Percentiles rank a stretch among this genome's conserved stretches.
Conservation (phyloP, 2,888 invertebrate species). For the Chromoteleia sp. region DNA sequence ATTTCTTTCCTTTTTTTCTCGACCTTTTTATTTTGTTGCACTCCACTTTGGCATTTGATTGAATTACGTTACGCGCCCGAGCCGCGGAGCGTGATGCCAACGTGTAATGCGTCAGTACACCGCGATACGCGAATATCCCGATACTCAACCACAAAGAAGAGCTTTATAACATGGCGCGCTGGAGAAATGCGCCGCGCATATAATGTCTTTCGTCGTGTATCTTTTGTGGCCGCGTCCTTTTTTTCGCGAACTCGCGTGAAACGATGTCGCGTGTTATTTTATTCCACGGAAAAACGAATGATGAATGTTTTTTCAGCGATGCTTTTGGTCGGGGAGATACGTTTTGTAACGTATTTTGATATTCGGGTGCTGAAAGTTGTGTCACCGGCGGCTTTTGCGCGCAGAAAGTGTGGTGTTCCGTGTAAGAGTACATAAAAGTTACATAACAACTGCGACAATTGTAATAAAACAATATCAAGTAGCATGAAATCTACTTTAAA, state of each 20-base stretch:
- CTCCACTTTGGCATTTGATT: slow-evolving; percentile 83
- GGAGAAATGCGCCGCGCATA: slow-evolving; percentile 35
- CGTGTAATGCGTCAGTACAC: slow-evolving; percentile 50
- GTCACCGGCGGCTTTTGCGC: background rate
- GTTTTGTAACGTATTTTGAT: background rate
- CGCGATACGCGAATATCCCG: slow-evolving; percentile 52
- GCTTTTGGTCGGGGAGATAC: background rate
- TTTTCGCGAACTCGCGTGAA: slow-evolving; percentile 21
- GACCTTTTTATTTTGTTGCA: slow-evolving; percentile 74
- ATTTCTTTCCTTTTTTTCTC: slow-evolving; percentile 70
- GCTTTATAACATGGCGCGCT: slow-evolving; percentile 13
- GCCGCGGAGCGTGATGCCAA: slow-evolving; percentile 73
- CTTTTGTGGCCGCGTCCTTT: slow-evolving; percentile 72
- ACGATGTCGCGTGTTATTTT: slow-evolving; percentile 33
- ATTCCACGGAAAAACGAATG: slow-evolving; percentile 15
- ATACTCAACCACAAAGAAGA: slow-evolving; percentile 40
- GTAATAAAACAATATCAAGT: too few species aligned
- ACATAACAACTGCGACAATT: too few species aligned
- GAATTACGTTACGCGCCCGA: slow-evolving; percentile 77
- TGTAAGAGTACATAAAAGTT: too few species aligned
- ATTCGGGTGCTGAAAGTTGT: background rate
- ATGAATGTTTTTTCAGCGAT: background rate
- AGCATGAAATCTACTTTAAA: too few species aligned
- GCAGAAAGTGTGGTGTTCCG: background rate
- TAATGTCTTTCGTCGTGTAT: slow-evolving; percentile 57